phyloP scores from a whole-genome alignment of 2,113 vertebrate species.

The Grammomys dolichurus region DNA sequence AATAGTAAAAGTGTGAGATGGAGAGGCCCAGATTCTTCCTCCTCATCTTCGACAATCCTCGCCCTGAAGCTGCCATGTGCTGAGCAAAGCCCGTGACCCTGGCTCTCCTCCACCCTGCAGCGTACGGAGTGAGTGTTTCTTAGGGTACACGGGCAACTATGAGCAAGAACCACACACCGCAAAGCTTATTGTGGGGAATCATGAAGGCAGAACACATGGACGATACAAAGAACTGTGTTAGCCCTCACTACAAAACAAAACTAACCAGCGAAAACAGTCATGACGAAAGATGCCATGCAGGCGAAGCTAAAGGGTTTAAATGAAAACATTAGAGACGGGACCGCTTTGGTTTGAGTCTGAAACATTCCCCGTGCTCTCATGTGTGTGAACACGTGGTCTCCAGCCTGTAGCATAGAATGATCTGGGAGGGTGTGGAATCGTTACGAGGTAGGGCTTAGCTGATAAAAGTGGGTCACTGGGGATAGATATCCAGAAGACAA shows the following conservation, averaged over 20 bases:
- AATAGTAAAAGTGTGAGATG: background rate
- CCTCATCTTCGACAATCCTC: background rate
- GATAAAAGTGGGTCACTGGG: background rate
- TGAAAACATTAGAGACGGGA: background rate
- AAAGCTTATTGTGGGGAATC: background rate
- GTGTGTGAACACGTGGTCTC: background rate
- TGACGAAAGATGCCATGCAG: background rate
- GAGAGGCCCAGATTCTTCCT: background rate
- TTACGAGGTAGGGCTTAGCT: background rate
- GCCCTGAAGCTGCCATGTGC: accelerated
- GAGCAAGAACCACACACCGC: background rate
- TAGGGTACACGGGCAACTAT: accelerated
- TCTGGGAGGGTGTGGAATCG: too few species aligned
- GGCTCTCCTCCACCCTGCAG: background rate
- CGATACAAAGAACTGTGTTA: background rate
- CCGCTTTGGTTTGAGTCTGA: background rate
- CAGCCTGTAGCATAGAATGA: too few species aligned
- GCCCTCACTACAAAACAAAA: background rate
- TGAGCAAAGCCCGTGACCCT: background rate
- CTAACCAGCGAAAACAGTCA: background rate
- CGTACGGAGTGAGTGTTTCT: background rate
- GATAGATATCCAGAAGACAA: background rate
- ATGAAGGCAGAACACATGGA: background rate
- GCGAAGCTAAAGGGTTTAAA: background rate
- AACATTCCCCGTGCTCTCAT: background rate